These are phyloP conservation scores for Metaphire vulgaris DNA, from an alignment of 1,140 invertebrate genomes.

Conservation along the genomic window DNA sequence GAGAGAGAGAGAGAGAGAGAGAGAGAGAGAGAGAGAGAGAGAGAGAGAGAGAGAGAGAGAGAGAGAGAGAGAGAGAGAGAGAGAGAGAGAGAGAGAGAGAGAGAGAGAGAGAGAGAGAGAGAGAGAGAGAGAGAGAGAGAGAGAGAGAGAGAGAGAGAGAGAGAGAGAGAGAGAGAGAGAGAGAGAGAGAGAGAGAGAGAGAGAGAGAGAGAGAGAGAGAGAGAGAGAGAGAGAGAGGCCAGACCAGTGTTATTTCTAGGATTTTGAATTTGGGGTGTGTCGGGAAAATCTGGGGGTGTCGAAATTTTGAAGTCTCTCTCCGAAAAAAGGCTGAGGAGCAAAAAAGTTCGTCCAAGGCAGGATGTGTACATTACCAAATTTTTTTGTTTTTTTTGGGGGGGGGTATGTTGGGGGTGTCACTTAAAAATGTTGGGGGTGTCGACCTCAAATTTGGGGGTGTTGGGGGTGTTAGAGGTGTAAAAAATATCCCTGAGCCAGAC, in stretches of 20 bases:
- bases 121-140: not conserved
- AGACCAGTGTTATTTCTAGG: not conserved
- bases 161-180: not conserved
- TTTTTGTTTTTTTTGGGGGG: too few species aligned
- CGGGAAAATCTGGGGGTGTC: too few species aligned
- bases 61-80: not conserved
- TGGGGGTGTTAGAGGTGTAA: too few species aligned
- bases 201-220: conserved; percentile 1
- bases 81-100: not conserved
- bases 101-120: not conserved
- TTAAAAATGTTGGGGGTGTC: too few species aligned
- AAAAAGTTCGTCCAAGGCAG: too few species aligned
- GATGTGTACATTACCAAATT: too few species aligned
- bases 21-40: not conserved
- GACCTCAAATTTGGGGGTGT: too few species aligned
- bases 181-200: not conserved
- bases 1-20: not conserved
- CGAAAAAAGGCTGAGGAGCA: too few species aligned
- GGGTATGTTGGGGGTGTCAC: too few species aligned
- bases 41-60: not conserved
- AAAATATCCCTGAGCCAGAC: too few species aligned
- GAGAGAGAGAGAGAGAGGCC: not conserved
- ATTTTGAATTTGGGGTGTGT: too few species aligned
- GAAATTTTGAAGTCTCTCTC: too few species aligned
- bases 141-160: not conserved